phyloP scores from a whole-genome alignment of 1,140 invertebrate species.

The Drosophila auraria region DNA sequence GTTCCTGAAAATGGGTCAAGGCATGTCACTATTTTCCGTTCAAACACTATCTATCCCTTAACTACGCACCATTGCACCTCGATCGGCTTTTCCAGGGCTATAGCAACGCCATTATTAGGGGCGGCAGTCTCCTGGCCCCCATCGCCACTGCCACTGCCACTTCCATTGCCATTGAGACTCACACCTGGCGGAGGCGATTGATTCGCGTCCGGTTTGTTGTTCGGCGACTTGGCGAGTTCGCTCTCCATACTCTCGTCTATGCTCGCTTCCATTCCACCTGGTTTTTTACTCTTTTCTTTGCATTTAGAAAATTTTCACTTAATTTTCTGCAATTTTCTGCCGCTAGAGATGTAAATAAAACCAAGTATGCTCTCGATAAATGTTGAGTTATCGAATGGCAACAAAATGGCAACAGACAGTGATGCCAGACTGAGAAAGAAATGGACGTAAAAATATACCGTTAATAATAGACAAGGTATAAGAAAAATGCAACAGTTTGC shows the following conservation, averaged over 20 bases:
- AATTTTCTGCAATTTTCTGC: constrained; percentile 61
- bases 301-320: constrained; percentile 55
- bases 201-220: constrained; percentile 10
- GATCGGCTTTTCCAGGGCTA: constrained; percentile 49
- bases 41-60: constrained; percentile 1
- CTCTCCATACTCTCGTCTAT: constrained; percentile 70
- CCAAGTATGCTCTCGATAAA: constrained; percentile 9
- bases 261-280: constrained; percentile 66
- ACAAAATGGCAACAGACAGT: neutral
- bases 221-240: constrained; percentile 49
- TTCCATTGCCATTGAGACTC: constrained; percentile 58
- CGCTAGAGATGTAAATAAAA: constrained; percentile 61
- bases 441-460: neutral
- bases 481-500: too few relatives aligned
- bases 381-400: constrained; percentile 6
- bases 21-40: neutral
- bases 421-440: neutral
- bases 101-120: constrained; percentile 63
- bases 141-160: constrained; percentile 14
- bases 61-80: constrained; percentile 58
- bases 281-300: constrained; percentile 26
- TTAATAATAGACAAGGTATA: too few relatives aligned
- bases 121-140: constrained; percentile 40
- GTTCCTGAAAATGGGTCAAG: constrained; percentile 43
- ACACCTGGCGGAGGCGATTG: constrained; percentile 44